phyloP scores from a whole-genome alignment of 2,888 invertebrate genomes.

The Ernsta delagoae region DNA sequence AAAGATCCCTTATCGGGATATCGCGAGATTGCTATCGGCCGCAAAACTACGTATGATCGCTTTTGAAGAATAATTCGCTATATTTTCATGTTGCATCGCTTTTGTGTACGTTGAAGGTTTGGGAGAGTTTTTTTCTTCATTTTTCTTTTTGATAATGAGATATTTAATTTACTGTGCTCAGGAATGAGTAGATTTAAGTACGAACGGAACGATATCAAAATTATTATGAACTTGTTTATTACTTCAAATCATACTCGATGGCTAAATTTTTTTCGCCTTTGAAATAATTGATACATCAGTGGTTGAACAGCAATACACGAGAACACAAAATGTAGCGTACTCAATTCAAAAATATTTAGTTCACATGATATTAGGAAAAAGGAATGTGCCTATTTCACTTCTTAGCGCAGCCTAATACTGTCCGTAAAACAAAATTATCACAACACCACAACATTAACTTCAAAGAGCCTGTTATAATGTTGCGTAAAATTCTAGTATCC shows the following conservation, averaged over 20 bases:
- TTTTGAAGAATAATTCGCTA: constrained; percentile 17
- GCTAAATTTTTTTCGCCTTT: too few species aligned
- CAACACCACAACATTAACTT: constrained; percentile 32
- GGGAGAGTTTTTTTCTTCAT: not conserved
- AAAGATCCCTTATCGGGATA: constrained; percentile 30
- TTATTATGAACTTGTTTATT: too few species aligned
- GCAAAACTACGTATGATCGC: constrained; percentile 21
- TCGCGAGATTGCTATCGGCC: constrained; percentile 33
- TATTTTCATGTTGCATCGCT: constrained; percentile 6
- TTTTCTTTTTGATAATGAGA: too few species aligned
- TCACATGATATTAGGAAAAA: not conserved
- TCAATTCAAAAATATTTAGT: too few species aligned
- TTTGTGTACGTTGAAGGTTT: not conserved
- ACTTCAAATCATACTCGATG: too few species aligned
- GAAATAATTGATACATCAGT: too few species aligned
- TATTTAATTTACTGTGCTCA: too few species aligned
- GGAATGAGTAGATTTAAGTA: too few species aligned
- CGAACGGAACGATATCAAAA: too few species aligned
- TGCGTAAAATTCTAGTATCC: constrained; percentile 31
- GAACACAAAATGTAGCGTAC: too few species aligned
- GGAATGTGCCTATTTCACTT: not conserved
- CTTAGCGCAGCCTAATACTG: not conserved
- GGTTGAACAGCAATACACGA: too few species aligned
- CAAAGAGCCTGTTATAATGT: constrained; percentile 28
- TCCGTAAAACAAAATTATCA: constrained; percentile 24